phyloP scores from a whole-genome alignment of 2,888 invertebrate species.

The Lapara coniferarum region DNA sequence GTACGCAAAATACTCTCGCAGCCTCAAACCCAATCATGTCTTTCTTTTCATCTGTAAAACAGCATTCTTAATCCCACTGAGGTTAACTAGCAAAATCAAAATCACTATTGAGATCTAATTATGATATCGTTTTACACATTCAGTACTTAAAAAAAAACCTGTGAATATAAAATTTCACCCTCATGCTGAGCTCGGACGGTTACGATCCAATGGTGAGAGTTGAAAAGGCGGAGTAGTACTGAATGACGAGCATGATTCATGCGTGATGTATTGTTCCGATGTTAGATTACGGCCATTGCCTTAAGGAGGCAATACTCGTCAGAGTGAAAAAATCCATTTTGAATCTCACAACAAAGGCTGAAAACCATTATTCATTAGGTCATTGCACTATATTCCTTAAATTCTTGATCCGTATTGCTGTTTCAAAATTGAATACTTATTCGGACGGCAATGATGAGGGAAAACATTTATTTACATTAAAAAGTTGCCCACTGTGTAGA shows the following conservation, averaged over 20 bases:
- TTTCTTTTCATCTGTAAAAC: no score
- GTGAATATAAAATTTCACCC: not conserved
- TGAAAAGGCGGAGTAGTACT: not conserved
- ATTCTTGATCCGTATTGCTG: not conserved
- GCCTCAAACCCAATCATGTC: no score
- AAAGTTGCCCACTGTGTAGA: not conserved
- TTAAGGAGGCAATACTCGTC: not conserved
- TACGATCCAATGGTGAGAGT: not conserved
- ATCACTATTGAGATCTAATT: no score
- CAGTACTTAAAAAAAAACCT: not conserved
- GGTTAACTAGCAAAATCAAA: no score
- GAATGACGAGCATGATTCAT: not conserved
- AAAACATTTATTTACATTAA: slow-evolving; percentile 11
- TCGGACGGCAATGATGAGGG: not conserved
- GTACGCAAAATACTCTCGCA: no score
- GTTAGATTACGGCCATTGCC: not conserved
- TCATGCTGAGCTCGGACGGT: slow-evolving; percentile 2
- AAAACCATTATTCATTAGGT: not conserved
- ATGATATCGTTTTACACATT: no score
- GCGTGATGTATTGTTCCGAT: not conserved
- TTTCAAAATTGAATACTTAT: not conserved
- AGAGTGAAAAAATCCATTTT: not conserved
- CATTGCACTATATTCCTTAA: slow-evolving; percentile 3
- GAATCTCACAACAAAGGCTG: not conserved
- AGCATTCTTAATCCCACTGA: no score